These are phyloP conservation scores for Muscicapa striata DNA, from an alignment of 2,797 vertebrate species.

Conservation along the genomic window DNA sequence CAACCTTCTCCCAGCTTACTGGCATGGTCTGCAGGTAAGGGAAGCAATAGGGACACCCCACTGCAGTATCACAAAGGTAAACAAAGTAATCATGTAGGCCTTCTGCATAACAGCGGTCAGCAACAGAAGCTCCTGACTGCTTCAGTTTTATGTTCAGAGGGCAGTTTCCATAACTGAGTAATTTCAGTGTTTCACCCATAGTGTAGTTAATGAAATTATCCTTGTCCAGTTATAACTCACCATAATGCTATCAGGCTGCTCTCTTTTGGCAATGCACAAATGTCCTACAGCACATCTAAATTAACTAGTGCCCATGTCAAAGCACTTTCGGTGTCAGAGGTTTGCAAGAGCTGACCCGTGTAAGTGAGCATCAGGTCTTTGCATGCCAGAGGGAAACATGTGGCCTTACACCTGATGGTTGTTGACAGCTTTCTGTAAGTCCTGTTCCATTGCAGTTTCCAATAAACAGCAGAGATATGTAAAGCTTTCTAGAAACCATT, in stretches of 20 bases:
- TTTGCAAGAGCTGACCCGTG: background rate
- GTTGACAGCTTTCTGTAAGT: background rate
- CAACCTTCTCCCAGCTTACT: conserved; percentile 75
- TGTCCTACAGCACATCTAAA: background rate
- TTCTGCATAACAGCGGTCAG: background rate
- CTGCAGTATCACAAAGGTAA: background rate
- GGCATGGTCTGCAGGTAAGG: conserved; percentile 75
- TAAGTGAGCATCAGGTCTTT: background rate
- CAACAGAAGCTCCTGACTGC: background rate
- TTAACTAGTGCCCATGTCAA: background rate
- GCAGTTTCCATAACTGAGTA: background rate
- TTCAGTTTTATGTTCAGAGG: background rate
- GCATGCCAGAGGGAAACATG: background rate
- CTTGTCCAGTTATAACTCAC: background rate
- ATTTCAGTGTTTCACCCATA: background rate
- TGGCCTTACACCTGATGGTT: background rate
- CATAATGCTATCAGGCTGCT: background rate
- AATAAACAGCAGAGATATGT: background rate
- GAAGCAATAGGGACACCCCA: background rate
- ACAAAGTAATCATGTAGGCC: background rate
- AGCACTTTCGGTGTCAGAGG: background rate
- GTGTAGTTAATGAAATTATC: background rate
- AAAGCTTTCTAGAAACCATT: background rate
- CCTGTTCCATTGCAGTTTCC: background rate
- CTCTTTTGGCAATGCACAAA: background rate